Base-by-base conservation (phyloP, 2,888 invertebrate species). In the Desoria tigrina region DNA sequence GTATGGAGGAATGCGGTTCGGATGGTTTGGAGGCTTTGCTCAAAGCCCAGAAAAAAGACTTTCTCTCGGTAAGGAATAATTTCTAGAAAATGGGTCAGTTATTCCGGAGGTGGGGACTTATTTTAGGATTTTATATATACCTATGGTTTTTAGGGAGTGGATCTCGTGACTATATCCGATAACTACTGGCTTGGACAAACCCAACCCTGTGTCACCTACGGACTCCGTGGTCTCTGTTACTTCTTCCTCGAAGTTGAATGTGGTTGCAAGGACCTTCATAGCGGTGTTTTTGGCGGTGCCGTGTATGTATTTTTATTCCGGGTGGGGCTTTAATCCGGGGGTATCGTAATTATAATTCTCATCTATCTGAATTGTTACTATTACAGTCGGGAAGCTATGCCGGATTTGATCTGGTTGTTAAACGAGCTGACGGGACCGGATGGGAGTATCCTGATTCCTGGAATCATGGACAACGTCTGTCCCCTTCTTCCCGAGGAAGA, bases 1-100 rank as follows among this genome's bases (percentile, higher is more conserved):
- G 94, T 62, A 99, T 99, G 98, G 98, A 98, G 81, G 98, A 99
- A 80, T 90, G 90, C 68, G 97, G 97, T 6, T 97, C 96, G 66
- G 90, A 91, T 79, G 98, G 98, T n/a, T 83, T 99, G 26, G 94
- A 96, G 79, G 90, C 90, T 0, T 82, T 96, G 11, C 83, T 99
- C 0, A 82, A 83, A 74, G 79, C 84, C 0, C 83, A 85, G 74
- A 89, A 90, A 78, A 87, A 90, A 74, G 86, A 86, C 27, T 96
- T 94, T 81, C 85, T 97, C 39, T 84, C 87, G 61, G 85, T 63
- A 51, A 60, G 56, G 62, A 1, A n/a, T n/a, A n/a, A n/a, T n/a
- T n/a, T n/a, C n/a, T n/a, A n/a, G n/a, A n/a, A 60, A 65, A 37
- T 55, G 54, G 16, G 55, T 65, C n/a, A 55, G 37, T n/a, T n/a